These are phyloP conservation scores for Haliaeetus leucogaster DNA, from an alignment of 2,113 vertebrate species.

Conservation along the genomic window DNA sequence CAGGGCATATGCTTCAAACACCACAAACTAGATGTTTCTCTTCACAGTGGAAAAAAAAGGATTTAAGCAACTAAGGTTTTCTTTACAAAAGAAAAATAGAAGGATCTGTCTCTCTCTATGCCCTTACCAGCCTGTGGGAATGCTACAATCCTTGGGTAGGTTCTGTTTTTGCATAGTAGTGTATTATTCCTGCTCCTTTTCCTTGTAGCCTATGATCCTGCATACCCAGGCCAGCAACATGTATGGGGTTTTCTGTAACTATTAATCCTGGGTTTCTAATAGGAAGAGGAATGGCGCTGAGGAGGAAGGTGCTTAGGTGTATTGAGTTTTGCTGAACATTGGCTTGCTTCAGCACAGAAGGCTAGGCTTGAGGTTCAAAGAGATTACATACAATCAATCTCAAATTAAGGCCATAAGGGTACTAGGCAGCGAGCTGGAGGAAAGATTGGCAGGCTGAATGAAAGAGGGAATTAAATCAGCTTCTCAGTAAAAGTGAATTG, in stretches of 20 bases:
- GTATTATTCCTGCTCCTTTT: neutral
- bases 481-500: conserved; percentile 26
- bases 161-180: neutral
- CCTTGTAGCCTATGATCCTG: neutral
- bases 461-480: conserved; percentile 36
- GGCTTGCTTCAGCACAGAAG: neutral
- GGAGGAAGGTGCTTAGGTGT: neutral
- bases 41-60: neutral
- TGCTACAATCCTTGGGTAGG: neutral
- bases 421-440: neutral
- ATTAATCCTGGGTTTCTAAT: neutral
- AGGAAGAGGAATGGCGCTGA: neutral
- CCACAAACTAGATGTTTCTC: neutral
- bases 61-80: neutral
- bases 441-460: conserved; percentile 12
- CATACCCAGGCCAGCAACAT: neutral
- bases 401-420: conserved; percentile 18
- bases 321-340: neutral
- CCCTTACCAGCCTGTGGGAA: neutral
- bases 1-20: neutral
- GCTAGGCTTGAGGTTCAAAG: neutral
- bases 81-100: neutral
- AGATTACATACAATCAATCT: conserved; percentile 10
- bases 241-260: neutral
- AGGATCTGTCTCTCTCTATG: neutral